phyloP scores from a whole-genome alignment of 2,797 vertebrate genomes.

The Sphenodon punctatus region DNA sequence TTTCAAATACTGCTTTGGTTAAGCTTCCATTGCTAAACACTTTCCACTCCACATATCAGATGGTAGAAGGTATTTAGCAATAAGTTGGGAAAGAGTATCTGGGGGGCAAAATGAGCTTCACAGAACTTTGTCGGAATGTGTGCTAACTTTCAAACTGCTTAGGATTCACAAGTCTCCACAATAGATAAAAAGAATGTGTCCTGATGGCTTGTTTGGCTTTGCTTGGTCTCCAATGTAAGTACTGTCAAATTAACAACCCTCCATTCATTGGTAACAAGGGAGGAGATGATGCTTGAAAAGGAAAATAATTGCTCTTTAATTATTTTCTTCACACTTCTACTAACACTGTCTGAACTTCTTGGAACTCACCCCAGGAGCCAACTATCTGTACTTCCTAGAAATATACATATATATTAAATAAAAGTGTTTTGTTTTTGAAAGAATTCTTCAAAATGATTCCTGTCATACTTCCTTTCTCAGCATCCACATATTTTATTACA shows the following conservation, averaged over 20 bases:
- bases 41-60: background rate
- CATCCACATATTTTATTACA: background rate
- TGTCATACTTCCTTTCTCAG: background rate
- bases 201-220: background rate
- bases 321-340: background rate
- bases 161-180: background rate
- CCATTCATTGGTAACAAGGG: background rate
- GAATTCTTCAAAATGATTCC: background rate
- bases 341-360: background rate
- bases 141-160: conserved; percentile 19
- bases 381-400: background rate
- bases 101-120: background rate
- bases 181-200: background rate
- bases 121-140: background rate
- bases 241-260: background rate
- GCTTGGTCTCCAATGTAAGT: background rate
- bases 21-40: background rate
- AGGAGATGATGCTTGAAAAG: background rate
- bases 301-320: background rate
- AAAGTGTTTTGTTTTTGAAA: background rate
- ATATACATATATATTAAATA: background rate
- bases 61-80: background rate
- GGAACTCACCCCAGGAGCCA: background rate
- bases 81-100: background rate
- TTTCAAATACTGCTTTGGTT: background rate